phyloP scores from a whole-genome alignment of 2,888 invertebrate genomes.

The Polyommatus iphigenia region DNA sequence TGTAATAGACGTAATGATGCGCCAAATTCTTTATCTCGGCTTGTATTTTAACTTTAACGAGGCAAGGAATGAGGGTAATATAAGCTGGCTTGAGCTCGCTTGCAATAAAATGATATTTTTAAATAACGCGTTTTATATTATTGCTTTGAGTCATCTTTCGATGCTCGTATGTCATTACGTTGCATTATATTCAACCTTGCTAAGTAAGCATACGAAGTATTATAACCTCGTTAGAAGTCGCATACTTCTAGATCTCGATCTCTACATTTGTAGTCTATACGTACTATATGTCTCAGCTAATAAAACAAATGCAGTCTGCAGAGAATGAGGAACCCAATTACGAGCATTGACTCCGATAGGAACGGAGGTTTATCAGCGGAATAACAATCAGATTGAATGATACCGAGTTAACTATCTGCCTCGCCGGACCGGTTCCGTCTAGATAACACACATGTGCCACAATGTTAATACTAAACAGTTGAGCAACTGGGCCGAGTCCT shows the following conservation, averaged over 20 bases:
- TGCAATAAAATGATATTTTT: background rate
- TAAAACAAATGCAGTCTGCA: background rate
- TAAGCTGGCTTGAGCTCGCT: background rate
- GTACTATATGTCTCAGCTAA: background rate
- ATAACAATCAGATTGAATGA: slow-evolving; percentile 29
- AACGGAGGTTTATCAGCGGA: slow-evolving; percentile 5
- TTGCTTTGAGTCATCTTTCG: background rate
- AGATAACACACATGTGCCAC: slow-evolving; percentile 15
- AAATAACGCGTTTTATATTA: background rate
- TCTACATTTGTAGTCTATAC: background rate
- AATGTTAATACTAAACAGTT: background rate
- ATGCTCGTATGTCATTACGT: background rate
- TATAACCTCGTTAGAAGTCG: background rate
- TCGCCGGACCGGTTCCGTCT: slow-evolving; percentile 26
- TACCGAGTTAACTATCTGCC: slow-evolving; percentile 19
- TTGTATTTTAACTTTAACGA: background rate
- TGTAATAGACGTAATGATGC: background rate
- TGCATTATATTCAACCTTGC: background rate
- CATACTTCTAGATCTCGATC: background rate
- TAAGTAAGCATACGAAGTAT: background rate
- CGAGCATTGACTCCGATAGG: slow-evolving; percentile 14
- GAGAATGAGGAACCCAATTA: background rate
- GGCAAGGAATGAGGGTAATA: background rate
- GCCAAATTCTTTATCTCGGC: background rate
- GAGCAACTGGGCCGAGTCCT: background rate